These are phyloP conservation scores for Netelia melanura DNA, from an alignment of 2,888 invertebrate species.

Conservation along the genomic window DNA sequence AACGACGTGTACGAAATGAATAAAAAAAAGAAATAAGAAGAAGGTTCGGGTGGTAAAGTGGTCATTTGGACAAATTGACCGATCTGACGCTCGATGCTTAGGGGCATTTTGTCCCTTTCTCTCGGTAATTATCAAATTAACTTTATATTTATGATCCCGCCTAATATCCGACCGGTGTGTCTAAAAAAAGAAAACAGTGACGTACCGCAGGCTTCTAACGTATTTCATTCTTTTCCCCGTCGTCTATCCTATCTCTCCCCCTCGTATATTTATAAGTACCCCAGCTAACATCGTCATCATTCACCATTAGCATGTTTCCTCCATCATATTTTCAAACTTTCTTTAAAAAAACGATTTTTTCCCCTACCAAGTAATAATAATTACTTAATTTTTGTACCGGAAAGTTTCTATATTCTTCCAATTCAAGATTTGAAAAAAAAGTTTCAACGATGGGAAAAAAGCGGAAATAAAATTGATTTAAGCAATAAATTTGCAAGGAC, in stretches of 20 bases:
- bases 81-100: constrained; percentile 59
- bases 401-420: too few relatives aligned
- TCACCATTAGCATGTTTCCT: constrained; percentile 60
- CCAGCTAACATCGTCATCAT: constrained; percentile 49
- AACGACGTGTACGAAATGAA: constrained; percentile 21
- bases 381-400: too few relatives aligned
- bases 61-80: constrained; percentile 70
- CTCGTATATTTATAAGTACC: constrained; percentile 27
- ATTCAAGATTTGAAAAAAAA: too few relatives aligned
- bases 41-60: constrained; percentile 29
- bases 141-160: constrained; percentile 65
- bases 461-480: too few relatives aligned
- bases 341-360: neutral
- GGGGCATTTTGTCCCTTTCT: constrained; percentile 59
- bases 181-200: constrained; percentile 44
- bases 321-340: neutral
- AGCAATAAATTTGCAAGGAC: too few relatives aligned
- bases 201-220: constrained; percentile 29
- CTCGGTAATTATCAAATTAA: constrained; percentile 68
- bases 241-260: constrained; percentile 24
- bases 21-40: constrained; percentile 17
- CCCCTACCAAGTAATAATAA: too few relatives aligned
- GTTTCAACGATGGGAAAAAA: too few relatives aligned
- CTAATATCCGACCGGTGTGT: constrained; percentile 59
- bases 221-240: constrained; percentile 48